Evolutionary conservation across 2,113 vertebrate genomes (phyloP), one percentile per base, ranked within the genome.

Genomic region (Malurus alboscapulatus): DNA sequence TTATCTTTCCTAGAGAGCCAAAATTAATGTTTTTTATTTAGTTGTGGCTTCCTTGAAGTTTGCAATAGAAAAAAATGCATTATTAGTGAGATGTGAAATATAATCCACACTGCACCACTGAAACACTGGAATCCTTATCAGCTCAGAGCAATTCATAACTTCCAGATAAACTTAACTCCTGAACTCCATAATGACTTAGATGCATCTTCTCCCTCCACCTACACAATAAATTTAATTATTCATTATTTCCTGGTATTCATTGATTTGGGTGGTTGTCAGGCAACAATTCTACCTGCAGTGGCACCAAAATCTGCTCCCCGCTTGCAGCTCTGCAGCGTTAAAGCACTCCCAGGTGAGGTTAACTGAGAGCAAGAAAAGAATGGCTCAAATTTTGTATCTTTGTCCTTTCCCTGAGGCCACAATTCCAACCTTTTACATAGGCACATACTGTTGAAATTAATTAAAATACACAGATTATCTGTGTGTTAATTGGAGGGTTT

Each of bases 341-440:
- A 55, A 48, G 14, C 38, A n/a, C 27, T 17, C 32, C 36, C 47
- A 40, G 50, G 25, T 12, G 21, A 40, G 21, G 20, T 25, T 74
- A 40, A 83, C 86, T 4, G 3, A 32, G 8, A 87, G 53, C 26
- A 55, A 24, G 19, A 71, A 68, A 76, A 51, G 7, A 86, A 47
- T 0, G 3, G 10, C 72, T 62, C 17, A 26, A 11, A 4, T 16
- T 82, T 78, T 6, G 0, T 4, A 25, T 10, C 51, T 36, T 55
- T 6, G 5, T 9, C 30, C 68, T 51, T 51, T 20, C 22, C 25
- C 38, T 13, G 20, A 17, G 19, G 45, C 30, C 5, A 1, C 26
- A 44, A 22, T 9, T 42, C 73, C 54, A 77, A 45, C 19, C 42
- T 25, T 42, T 81, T 58, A 19, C 6, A 32, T 2, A 53, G 58